Evolutionary conservation across 2,797 vertebrate genomes (phyloP), one percentile per base, ranked within the genome.

Genomic region (Syncerus caffer): DNA sequence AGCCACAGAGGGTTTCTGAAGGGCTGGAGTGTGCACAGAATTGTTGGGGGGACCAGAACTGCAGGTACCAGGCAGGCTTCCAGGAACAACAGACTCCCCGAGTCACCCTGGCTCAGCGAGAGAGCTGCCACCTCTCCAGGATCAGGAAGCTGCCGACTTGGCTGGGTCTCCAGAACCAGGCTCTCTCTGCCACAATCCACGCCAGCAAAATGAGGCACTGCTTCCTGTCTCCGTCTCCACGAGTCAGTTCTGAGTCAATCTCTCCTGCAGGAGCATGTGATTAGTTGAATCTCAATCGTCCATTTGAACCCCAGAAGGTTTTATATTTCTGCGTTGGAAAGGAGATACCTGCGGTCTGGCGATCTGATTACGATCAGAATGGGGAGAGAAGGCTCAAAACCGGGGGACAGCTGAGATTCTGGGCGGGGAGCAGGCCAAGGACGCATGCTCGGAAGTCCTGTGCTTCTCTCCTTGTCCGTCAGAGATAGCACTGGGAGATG

Each of bases 201-300:
- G 27, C 58, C 84, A 14, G 25, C 64, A 4, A 29, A 34, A 16
- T 1, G 3, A 21, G 4, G 23, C 51, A 38, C 17, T 4, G 58
- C 21, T 51, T 25, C 95, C 93, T 1, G 29, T 50, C 25, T 6
- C 34, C 12, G 29, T 27, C 71, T 34, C 53, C 23, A 21, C 8
- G 2, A 11, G 31, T 34, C 74, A 0, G 0, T 51, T 91, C 60
- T 1, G 8, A 60, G 9, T 42, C 71, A 10, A 1, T 0, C 83
- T 15, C 84, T 86, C 82, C 95, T 6, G 34, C 16, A 2, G 67
- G 55, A 50, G 47, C 27, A 0, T 0, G 21, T 3, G 34, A 45
- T 50, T 50, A 10, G 29, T 3, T 8, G 42, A 58, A n/a, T 64
- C 71, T 58, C 57, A 55, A 51, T 53, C 50, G 15, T 60, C 17